Percentiles rank a stretch among this genome's conserved stretches.
Evolutionary conservation across 2,888 invertebrate species (phyloP).

Genomic region (Julus scandinavius): DNA sequence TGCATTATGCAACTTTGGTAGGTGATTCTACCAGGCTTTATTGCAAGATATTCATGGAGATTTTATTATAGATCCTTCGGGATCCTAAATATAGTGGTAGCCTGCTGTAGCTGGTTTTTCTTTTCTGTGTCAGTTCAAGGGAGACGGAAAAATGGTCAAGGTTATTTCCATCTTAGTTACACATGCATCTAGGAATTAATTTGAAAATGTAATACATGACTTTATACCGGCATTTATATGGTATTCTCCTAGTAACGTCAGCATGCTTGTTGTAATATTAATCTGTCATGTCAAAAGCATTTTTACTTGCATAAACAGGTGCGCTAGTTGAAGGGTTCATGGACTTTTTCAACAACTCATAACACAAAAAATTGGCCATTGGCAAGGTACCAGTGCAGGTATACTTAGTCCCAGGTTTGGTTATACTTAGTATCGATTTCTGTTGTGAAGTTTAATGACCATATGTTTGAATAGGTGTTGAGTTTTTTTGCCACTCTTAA

Average conservation of each 20-base stretch:
- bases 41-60: neutral
- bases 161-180: neutral
- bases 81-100: neutral
- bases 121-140: neutral
- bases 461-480: neutral
- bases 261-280: neutral
- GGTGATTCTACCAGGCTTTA: neutral
- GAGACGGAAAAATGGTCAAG: neutral
- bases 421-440: conserved; percentile 7
- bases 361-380: neutral
- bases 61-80: neutral
- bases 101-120: neutral
- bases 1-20: too few relatives aligned
- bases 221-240: neutral
- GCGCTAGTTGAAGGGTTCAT: conserved; percentile 17
- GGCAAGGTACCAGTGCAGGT: neutral
- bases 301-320: neutral
- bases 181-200: conserved; percentile 4
- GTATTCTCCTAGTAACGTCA: neutral
- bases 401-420: neutral
- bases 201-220: neutral
- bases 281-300: neutral
- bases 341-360: neutral
- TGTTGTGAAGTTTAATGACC: neutral
- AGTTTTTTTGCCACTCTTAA: neutral